phyloP scores from a whole-genome alignment of 1,140 invertebrate genomes.

The Lysiphlebus fabarum region DNA sequence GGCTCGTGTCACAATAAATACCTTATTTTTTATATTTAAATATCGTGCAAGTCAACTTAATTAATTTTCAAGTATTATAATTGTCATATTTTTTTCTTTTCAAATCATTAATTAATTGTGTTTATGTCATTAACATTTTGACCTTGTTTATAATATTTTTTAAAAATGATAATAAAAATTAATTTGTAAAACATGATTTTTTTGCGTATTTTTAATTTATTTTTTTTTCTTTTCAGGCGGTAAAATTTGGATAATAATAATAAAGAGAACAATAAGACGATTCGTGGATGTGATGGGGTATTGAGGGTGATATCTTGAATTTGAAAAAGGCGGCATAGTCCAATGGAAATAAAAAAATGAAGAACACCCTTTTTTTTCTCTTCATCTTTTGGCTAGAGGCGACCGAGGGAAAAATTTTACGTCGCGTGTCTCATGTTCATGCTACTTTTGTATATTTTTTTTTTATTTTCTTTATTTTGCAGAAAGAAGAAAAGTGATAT shows the following conservation, averaged over 20 bases:
- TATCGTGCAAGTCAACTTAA: too few relatives aligned
- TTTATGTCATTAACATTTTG: too few relatives aligned
- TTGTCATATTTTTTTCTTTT: too few relatives aligned
- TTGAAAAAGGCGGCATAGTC: conserved; percentile 26
- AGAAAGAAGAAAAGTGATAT: conserved; percentile 22
- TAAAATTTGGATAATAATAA: conserved; percentile 10
- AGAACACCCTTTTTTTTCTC: conserved; percentile 17
- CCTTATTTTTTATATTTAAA: too few relatives aligned
- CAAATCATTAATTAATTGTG: too few relatives aligned
- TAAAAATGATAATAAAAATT: too few relatives aligned
- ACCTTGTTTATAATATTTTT: too few relatives aligned
- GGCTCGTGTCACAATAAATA: too few relatives aligned
- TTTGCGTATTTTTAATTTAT: too few relatives aligned
- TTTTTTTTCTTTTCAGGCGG: not conserved
- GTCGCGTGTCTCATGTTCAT: conserved; percentile 26
- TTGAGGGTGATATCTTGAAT: conserved; percentile 38
- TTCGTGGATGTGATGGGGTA: conserved; percentile 27
- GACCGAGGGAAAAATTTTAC: conserved; percentile 27
- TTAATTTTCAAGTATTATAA: too few relatives aligned
- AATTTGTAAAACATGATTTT: too few relatives aligned
- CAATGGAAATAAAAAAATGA: not conserved
- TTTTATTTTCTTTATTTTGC: too few relatives aligned
- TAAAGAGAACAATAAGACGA: conserved; percentile 21
- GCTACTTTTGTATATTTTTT: conserved; percentile 39
- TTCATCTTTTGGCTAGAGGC: conserved; percentile 17